Evolutionary conservation across 2,113 vertebrate genomes (phyloP).

Genomic region (Chaenocephalus aceratus): DNA sequence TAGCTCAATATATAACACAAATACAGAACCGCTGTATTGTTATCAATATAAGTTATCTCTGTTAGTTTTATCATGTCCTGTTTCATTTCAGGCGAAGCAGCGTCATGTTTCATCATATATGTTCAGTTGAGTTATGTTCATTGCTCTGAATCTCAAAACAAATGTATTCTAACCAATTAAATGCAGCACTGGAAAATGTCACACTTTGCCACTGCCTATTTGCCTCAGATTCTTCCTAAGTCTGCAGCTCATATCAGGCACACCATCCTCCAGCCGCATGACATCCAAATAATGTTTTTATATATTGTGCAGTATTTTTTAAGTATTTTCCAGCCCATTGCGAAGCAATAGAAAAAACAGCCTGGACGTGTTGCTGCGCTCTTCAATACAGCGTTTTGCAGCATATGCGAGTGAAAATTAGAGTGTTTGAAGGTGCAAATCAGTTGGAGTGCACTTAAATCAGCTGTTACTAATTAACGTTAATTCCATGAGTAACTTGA

Average conservation of each 20-base stretch:
- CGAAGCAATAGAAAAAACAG: not conserved
- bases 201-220: constrained; percentile 44
- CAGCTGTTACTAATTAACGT: constrained; percentile 17
- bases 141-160: constrained; percentile 68
- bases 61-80: not conserved
- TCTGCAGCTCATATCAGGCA: constrained; percentile 35
- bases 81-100: not conserved
- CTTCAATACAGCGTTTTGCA: not conserved
- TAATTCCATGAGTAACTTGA: constrained; percentile 10
- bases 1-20: not conserved
- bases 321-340: not conserved
- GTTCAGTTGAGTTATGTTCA: constrained; percentile 27
- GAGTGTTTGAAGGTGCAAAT: constrained; percentile 7
- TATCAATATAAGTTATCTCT: not conserved
- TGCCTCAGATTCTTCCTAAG: constrained; percentile 17
- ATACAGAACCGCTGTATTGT: not conserved
- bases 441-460: constrained; percentile 10
- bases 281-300: constrained; percentile 42
- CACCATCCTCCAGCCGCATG: not conserved
- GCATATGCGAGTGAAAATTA: not conserved
- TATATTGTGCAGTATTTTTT: too few species aligned
- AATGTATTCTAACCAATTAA: constrained; percentile 28
- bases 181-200: constrained; percentile 60
- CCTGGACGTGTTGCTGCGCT: not conserved
- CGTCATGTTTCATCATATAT: too few species aligned